Evolutionary conservation across 2,888 invertebrate species (phyloP).

Genomic region (Archips xylosteana): DNA sequence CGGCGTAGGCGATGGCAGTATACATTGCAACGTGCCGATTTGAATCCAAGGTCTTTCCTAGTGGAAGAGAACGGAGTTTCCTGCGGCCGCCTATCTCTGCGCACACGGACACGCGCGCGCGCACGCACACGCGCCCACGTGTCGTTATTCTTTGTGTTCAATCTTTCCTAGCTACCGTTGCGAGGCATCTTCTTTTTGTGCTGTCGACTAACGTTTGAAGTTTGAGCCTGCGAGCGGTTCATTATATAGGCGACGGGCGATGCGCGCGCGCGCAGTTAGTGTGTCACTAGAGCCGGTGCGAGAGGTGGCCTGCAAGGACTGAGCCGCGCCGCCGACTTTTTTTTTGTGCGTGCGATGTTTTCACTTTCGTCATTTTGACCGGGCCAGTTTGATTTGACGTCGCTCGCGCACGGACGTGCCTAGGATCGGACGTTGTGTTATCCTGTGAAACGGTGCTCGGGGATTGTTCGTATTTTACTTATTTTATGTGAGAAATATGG

Average conservation of each 20-base stretch:
- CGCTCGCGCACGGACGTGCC: constrained; percentile 84
- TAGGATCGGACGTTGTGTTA: constrained; percentile 78
- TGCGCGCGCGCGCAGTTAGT: constrained; percentile 82
- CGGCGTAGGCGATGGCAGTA: constrained; percentile 84
- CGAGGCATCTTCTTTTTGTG: constrained; percentile 82
- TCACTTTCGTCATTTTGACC: constrained; percentile 86
- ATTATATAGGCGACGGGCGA: constrained; percentile 83
- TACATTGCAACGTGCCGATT: constrained; percentile 85
- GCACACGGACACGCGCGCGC: constrained; percentile 78
- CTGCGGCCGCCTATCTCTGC: constrained; percentile 84
- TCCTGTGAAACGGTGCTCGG: constrained; percentile 77
- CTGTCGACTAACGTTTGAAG: constrained; percentile 79
- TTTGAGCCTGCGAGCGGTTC: constrained; percentile 75
- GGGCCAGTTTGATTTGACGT: constrained; percentile 84
- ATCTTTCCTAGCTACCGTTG: constrained; percentile 82
- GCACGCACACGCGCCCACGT: constrained; percentile 81
- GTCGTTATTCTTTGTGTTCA: constrained; percentile 80
- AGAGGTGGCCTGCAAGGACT: constrained; percentile 84
- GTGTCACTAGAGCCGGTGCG: constrained; percentile 83
- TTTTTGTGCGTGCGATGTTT: constrained; percentile 84
- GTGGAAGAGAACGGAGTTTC: constrained; percentile 87
- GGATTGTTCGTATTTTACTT: constrained; percentile 77
- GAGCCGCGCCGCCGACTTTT: constrained; percentile 78
- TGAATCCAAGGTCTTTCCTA: constrained; percentile 86
- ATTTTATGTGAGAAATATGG: constrained; percentile 77